phyloP scores from a whole-genome alignment of 2,797 vertebrate genomes.

The Microctenopoma lineatum region DNA sequence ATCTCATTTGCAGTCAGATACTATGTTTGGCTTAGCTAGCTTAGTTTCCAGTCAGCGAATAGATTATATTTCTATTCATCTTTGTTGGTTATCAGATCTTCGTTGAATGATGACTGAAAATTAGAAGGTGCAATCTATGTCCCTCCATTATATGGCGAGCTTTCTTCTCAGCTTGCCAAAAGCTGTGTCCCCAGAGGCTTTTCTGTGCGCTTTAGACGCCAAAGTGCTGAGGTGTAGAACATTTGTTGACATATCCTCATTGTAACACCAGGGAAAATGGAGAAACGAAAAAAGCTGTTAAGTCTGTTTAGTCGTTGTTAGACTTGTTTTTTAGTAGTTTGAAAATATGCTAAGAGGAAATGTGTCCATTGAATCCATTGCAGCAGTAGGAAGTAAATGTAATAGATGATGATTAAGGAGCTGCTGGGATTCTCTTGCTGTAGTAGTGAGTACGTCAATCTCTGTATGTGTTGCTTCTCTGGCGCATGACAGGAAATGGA shows the following conservation, averaged over 20 bases:
- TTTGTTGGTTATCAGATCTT: slow-evolving; percentile 1
- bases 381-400: not conserved
- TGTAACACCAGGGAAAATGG: not conserved
- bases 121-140: not conserved
- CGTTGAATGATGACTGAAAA: not conserved
- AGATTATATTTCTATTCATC: slow-evolving; percentile 8
- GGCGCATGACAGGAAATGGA: slow-evolving; percentile 20
- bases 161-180: slow-evolving; percentile 37
- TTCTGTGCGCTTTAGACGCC: slow-evolving; percentile 59
- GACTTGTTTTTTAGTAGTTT: not conserved
- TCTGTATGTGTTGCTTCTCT: slow-evolving; percentile 9
- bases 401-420: not conserved
- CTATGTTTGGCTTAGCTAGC: not conserved
- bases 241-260: slow-evolving; percentile 24
- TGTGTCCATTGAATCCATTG: too few relatives aligned
- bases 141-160: not conserved
- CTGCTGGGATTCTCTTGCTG: not conserved
- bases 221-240: slow-evolving; percentile 58
- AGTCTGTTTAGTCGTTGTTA: too few relatives aligned
- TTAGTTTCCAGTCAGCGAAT: not conserved
- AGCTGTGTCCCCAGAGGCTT: slow-evolving; percentile 44
- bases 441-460: slow-evolving; percentile 22
- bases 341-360: too few relatives aligned
- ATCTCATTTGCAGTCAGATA: not conserved
- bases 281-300: not conserved